Evolutionary conservation across 64 coral and sea anemone species (phyloP), one percentile per base, ranked within the genome.

Genomic region (Exaiptasia diaphana): DNA sequence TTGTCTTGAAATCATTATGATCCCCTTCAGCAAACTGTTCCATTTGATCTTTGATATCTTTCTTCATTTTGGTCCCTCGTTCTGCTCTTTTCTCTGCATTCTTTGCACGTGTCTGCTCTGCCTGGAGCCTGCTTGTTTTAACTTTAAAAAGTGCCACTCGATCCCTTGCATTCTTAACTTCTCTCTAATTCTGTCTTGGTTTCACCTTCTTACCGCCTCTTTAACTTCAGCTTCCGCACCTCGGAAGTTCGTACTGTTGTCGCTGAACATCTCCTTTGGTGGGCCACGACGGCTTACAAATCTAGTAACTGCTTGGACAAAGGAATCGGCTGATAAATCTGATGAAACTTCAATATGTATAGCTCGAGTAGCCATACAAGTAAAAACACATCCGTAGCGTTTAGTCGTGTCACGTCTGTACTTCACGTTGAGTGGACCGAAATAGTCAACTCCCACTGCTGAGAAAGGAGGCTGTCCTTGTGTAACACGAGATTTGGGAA

Each of bases 191-290:
- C 83, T 75, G 1, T 60, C 55, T 80, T 80, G 23, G 12, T 80
- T 64, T 37, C 36, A 80, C 3, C 17, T 41, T 22, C 18, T 48
- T 18, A 86, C 38, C 18, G 58, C 72, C 34, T 77, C 15, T 25
- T 76, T 75, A 8, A 86, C 53, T 33, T 86, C 83, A 27, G 30
- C 21, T 38, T 86, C 83, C 14, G 57, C 83, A 27, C 83, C 72
- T 8, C 63, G 13, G 17, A 86, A 86, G 41, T 86, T 86, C 13
- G 28, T 77, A 5, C 83, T 59, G 67, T 86, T 86, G 29, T 86
- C 59, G 41, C 83, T 86, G 58, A 65, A 86, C 29, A 86, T 17
- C 21, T 86, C 37, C 35, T 46, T 67, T 38, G 83, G 71, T 44
- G 82, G 83, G 2, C 83, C 83, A 52, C 63, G 26, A 5, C 28